A percentile compares a stretch with the other conserved stretches of the same genome.
Evolutionary conservation across 1,140 invertebrate species (phyloP).

Genomic region (Caenorhabditis briggsae): DNA sequence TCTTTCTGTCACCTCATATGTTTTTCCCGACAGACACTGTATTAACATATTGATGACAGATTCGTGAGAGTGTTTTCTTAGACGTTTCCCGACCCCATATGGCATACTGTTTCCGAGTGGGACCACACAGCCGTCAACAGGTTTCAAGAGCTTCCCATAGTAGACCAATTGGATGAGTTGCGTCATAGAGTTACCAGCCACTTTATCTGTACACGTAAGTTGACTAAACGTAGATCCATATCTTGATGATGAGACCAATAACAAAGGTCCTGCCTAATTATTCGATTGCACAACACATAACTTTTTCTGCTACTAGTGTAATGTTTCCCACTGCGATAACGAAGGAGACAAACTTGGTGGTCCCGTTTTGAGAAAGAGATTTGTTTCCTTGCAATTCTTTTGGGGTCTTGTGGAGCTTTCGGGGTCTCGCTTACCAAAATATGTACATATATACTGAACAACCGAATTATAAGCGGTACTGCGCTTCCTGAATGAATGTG

Average conservation of each 20-base stretch:
- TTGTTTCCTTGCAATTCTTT: conserved; percentile 5
- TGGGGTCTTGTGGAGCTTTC: neutral
- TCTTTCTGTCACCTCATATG: conserved; percentile 37
- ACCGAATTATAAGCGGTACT: conserved; percentile 34
- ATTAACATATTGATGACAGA: conserved; percentile 55
- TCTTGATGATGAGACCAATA: conserved; percentile 48
- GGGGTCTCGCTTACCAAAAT: neutral
- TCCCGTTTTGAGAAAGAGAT: neutral
- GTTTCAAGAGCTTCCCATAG: conserved; percentile 40
- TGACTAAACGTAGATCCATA: neutral
- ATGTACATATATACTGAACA: conserved; percentile 45
- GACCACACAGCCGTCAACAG: conserved; percentile 44
- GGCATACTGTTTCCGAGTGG: conserved; percentile 43
- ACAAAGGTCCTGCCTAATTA: conserved; percentile 26
- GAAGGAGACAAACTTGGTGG: too few relatives aligned
- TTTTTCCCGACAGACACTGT: conserved; percentile 12
- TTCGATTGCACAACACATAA: conserved; percentile 37
- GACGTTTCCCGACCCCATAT: conserved; percentile 30
- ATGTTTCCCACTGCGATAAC: too few relatives aligned
- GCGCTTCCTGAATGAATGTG: conserved; percentile 52
- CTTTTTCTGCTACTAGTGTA: neutral
- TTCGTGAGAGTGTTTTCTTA: neutral
- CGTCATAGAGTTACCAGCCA: conserved; percentile 39
- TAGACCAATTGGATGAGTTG: neutral
- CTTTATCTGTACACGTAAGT: conserved; percentile 11